Evolutionary conservation across 1,140 invertebrate species (phyloP).

Genomic region (Lepidostoma basale): DNA sequence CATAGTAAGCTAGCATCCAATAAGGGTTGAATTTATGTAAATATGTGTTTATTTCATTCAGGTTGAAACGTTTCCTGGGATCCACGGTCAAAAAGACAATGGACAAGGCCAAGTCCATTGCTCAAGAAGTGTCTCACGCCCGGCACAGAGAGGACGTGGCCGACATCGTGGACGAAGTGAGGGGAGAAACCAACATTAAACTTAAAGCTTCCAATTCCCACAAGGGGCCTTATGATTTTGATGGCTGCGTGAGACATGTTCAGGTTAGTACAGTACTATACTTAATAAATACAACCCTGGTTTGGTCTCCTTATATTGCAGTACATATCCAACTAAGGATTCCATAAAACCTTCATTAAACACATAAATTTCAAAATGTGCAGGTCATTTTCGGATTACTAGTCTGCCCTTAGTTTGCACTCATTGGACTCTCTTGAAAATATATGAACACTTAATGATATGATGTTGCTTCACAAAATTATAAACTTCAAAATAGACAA

Average conservation of each 20-base stretch:
- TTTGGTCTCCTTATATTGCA: too few species aligned
- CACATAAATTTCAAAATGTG: too few species aligned
- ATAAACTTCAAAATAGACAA: too few species aligned
- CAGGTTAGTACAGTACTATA: conserved; percentile 56
- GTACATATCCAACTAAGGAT: too few species aligned
- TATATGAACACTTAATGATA: too few species aligned
- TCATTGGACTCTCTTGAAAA: too few species aligned
- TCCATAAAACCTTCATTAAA: too few species aligned
- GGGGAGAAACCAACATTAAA: conserved; percentile 86
- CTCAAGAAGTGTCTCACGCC: conserved; percentile 84
- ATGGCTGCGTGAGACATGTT: conserved; percentile 71
- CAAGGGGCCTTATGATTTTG: conserved; percentile 96
- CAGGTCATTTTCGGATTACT: too few species aligned
- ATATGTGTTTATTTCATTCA: conserved; percentile 46
- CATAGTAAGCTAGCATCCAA: too few species aligned
- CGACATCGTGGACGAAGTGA: conserved; percentile 83
- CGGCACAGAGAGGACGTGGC: conserved; percentile 84
- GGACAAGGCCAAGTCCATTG: conserved; percentile 87
- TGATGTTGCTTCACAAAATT: too few species aligned
- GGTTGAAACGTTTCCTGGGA: conserved; percentile 85
- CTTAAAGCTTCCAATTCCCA: conserved; percentile 92
- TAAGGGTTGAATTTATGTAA: not conserved
- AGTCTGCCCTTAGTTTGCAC: too few species aligned
- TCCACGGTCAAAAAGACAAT: conserved; percentile 87
- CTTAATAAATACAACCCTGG: not conserved